Conservation (phyloP, 1,140 invertebrate species). For the Daktulosphaira vitifoliae region DNA sequence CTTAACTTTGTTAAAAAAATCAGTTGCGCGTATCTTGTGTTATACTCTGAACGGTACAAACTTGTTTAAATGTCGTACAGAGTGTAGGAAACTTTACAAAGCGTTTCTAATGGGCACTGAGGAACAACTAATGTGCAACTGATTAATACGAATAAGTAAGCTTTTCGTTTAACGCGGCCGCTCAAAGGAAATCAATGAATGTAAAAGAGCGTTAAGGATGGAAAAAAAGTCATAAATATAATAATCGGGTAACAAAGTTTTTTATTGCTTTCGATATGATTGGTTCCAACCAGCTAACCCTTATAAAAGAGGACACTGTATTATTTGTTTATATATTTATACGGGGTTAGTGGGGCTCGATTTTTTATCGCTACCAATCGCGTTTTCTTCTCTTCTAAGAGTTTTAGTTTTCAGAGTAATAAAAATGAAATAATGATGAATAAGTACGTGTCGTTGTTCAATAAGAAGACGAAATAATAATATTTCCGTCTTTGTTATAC, state of each 20-base stretch:
- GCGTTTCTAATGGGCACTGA: too few species aligned
- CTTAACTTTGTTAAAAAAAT: too few species aligned
- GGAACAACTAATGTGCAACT: too few species aligned
- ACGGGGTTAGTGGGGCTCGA: background rate
- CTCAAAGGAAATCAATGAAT: background rate
- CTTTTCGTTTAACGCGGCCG: too few species aligned
- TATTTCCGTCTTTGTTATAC: too few species aligned
- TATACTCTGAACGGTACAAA: too few species aligned
- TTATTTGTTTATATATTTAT: background rate
- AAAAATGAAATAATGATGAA: slow-evolving; percentile 27
- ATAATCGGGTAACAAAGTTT: slow-evolving; percentile 22
- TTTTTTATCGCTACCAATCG: background rate
- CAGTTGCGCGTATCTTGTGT: too few species aligned
- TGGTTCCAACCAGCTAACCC: background rate
- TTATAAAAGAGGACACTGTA: background rate
- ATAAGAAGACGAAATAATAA: too few species aligned
- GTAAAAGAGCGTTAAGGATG: background rate
- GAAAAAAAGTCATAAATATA: slow-evolving; percentile 4
- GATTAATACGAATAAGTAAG: too few species aligned
- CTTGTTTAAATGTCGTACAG: too few species aligned
- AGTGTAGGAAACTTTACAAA: too few species aligned
- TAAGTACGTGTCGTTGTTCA: background rate
- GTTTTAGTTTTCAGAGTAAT: background rate
- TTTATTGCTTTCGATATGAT: slow-evolving; percentile 28
- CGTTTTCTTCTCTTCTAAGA: background rate